Conservation (phyloP, 2,797 vertebrate species). For the Ptychobarbus kaznakovi region DNA sequence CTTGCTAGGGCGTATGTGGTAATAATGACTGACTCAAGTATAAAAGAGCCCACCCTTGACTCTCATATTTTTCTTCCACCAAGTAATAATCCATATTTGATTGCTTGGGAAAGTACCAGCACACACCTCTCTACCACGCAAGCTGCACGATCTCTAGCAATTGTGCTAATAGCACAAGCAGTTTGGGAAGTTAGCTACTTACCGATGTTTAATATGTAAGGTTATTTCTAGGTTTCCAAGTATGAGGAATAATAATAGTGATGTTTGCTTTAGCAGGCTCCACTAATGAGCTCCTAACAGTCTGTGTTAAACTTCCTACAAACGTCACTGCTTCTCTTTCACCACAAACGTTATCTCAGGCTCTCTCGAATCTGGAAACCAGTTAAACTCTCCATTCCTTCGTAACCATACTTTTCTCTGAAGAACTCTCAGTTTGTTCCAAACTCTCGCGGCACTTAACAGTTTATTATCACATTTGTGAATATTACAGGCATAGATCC, state of each 20-base stretch:
- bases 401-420: background rate
- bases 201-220: background rate
- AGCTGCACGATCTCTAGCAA: background rate
- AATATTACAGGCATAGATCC: slow-evolving; percentile 41
- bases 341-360: background rate
- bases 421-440: background rate
- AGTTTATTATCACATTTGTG: slow-evolving; percentile 37
- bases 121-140: background rate
- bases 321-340: background rate
- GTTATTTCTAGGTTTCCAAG: slow-evolving; percentile 3
- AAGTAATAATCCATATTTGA: background rate
- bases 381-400: background rate
- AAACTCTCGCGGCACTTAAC: background rate
- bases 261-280: background rate
- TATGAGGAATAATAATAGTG: background rate
- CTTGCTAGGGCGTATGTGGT: too few species aligned
- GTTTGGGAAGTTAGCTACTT: background rate
- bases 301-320: background rate
- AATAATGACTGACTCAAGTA: background rate
- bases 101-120: background rate
- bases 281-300: background rate
- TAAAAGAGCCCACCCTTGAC: background rate
- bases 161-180: background rate
- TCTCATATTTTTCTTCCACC: background rate
- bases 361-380: background rate